A percentile compares a stretch with the other conserved stretches of the same genome.
Conservation (phyloP, 2,888 invertebrate species). For the Sminthurinus aureus region DNA sequence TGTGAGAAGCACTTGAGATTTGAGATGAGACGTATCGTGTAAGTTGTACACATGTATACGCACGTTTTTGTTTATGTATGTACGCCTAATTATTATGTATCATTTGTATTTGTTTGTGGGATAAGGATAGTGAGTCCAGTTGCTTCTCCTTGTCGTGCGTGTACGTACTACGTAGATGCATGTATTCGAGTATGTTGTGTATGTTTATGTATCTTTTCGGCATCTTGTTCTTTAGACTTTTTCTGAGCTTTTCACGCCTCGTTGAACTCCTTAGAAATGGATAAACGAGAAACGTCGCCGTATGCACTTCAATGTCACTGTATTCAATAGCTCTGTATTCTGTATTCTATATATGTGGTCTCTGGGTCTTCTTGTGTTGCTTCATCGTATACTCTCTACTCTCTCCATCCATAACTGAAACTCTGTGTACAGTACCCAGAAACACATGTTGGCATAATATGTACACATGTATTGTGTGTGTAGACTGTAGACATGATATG, state of each 20-base stretch:
- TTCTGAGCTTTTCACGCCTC: slow-evolving; percentile 53
- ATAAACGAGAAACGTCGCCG: slow-evolving; percentile 28
- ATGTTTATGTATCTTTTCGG: slow-evolving; percentile 47
- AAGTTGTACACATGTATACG: neutral
- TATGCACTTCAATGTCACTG: neutral
- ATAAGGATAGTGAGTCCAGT: neutral
- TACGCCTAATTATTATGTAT: slow-evolving; percentile 22
- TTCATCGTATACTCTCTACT: slow-evolving; percentile 11
- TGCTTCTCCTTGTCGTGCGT: neutral
- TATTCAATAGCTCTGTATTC: neutral
- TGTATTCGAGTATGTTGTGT: slow-evolving; percentile 9
- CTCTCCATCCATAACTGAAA: slow-evolving; percentile 8
- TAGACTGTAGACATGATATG: neutral
- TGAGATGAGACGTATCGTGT: slow-evolving; percentile 1
- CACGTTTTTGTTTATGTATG: neutral
- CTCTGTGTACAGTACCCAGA: no score
- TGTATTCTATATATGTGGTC: neutral
- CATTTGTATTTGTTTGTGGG: neutral
- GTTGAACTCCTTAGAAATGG: slow-evolving; percentile 50
- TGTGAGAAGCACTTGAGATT: slow-evolving; percentile 20
- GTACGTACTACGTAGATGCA: neutral
- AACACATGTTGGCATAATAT: neutral
- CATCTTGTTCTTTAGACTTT: slow-evolving; percentile 45
- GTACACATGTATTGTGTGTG: neutral
- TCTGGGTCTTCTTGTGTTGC: neutral